These are phyloP conservation scores for Pantelozetes paolii DNA, from an alignment of 2,888 invertebrate genomes.

Conservation along the genomic window DNA sequence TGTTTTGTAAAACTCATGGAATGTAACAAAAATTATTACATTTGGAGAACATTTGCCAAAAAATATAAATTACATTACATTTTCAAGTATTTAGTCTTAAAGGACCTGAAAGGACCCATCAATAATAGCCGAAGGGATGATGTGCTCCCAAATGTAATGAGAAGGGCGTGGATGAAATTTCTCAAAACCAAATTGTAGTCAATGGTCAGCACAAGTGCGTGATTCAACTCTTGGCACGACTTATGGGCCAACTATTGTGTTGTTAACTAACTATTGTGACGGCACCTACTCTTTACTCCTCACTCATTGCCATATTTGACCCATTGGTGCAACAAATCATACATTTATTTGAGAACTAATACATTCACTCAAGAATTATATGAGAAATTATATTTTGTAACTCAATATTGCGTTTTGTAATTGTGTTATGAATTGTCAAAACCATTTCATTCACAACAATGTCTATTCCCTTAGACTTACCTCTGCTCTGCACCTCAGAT, in stretches of 20 bases:
- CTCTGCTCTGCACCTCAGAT: too few species aligned
- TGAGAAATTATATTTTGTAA: background rate
- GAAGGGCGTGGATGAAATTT: constrained; percentile 21
- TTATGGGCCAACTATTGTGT: background rate
- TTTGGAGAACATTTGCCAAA: background rate
- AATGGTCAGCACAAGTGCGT: constrained; percentile 22
- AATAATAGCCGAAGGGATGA: constrained; percentile 28
- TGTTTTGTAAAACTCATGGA: constrained; percentile 24
- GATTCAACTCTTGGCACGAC: constrained; percentile 1
- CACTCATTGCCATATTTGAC: background rate
- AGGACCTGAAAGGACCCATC: constrained; percentile 22
- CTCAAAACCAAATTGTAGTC: constrained; percentile 27
- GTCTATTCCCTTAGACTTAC: too few species aligned
- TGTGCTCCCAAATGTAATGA: constrained; percentile 7
- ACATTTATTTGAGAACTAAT: background rate
- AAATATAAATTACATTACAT: constrained; percentile 2
- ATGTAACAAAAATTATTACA: constrained; percentile 29
- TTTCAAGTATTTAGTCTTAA: background rate
- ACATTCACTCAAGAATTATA: background rate
- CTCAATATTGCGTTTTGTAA: background rate
- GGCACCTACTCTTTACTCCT: constrained; percentile 18
- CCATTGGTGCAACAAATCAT: background rate
- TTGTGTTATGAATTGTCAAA: too few species aligned
- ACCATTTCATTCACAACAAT: too few species aligned
- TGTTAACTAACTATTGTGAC: background rate